Base-by-base conservation (phyloP, 2,888 invertebrate species). In the Cremastinae sp. region DNA sequence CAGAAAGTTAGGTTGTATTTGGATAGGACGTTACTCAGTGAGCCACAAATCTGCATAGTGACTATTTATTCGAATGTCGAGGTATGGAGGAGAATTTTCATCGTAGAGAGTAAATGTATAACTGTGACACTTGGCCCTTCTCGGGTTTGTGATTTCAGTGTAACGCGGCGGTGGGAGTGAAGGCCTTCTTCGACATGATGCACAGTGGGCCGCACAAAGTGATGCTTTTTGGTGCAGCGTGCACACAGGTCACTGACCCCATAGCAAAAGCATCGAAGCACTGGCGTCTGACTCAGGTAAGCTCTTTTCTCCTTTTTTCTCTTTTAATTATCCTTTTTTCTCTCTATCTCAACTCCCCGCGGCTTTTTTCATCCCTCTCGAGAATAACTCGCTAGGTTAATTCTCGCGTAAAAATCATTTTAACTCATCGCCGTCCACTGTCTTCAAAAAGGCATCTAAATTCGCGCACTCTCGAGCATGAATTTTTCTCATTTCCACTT, bases 171-270 rank as follows among this genome's bases (percentile, higher is more conserved):
- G 96, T 97, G 28, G 97, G 97, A 0, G 96, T 97, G 70, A 97
- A 97, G 90, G 96, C 97, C 0, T 97, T 98, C 90, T 97, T 98
- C 90, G 97, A 97, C 90, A 97, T 97, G 96, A 97, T 98, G 96
- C 96, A 96, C 91, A 95, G 95, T 78, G 95, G 95, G 0, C 97
- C 97, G 0, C 95, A 95, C 88, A 98, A 98, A 90, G 92, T 98
- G 83, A 97, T 98, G 95, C 91, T 98, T 82, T 98, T 98, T 86
- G 98, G 98, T 0, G 98, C 97, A 2, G 97, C 98, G 2, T 98
- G 98, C 90, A 97, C 97, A 0, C 96, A 96, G 87, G 98, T 98
- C 82, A 98, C 98, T 0, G 98, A 98, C 89, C 98, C 98, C 47
- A 97, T 98, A 80, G 98, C 98, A 7, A 97, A 98, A 90, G 97